Base-by-base conservation (phyloP, 2,797 vertebrate species). In the Urophycis tenuis region DNA sequence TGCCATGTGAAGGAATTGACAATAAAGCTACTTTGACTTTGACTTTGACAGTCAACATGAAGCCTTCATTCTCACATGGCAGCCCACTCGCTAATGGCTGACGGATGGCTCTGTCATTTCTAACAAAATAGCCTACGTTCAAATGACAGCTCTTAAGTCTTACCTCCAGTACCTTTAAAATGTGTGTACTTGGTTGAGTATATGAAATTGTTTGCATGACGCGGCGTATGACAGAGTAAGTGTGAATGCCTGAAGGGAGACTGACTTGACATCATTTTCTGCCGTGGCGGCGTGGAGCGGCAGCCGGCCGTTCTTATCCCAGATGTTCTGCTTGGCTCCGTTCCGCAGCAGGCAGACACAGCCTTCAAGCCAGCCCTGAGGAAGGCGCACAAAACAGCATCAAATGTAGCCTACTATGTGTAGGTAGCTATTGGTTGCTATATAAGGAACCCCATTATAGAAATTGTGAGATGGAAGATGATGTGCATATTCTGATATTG, bases 351-450 rank as follows among this genome's bases (percentile, higher is more conserved):
- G 87, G 87, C 93, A 95, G 78, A 96, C 90, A 81, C 95, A 96
- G 72, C 95, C 95, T 84, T 96, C 95, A 41, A 96, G 90, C 95
- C 95, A 96, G 22, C 95, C 95, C 95, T 96, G 41, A 73, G 81
- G 82, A 73, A 79, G 75, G 70, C 33, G n/a, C 11, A 72, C 34
- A 73, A 73, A 75, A 75, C 60, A 70, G 15, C 15, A 31, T 17
- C 3, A 29, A 64, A n/a, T 64, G 11, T 2, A 69, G n/a, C 15
- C 1, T 10, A 25, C 64, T 25, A 36, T 33, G 35, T 17, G 7
- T 14, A 17, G 14, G 14, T 41, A 15, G n/a, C n/a, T 34, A 19
- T 72, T 7, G 32, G 70, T 31, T 3, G 72, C 45, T 53, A 5
- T 53, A 53, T 53, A 19, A 53, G 45, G 45, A 53, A 53, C 45